Base-by-base conservation (phyloP, 2,797 vertebrate genomes). In the Alauda arvensis region DNA sequence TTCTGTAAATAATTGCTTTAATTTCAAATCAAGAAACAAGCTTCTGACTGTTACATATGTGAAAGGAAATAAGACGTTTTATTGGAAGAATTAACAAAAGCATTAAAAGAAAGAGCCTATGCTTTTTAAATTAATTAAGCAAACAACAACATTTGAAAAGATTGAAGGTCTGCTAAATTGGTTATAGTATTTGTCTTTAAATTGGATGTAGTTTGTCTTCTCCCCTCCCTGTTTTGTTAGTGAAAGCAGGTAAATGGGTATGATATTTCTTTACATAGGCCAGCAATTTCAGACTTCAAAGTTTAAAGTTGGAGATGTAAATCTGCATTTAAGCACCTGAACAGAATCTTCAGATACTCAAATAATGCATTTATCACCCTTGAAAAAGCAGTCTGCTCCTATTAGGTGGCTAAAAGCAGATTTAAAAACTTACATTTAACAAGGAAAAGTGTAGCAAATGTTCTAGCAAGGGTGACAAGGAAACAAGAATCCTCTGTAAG, bases 21-120 rank as follows among this genome's bases (percentile, higher is more conserved):
- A 89, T 93, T 94, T 93, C 83, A 89, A 92, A 92, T 90, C 70
- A 91, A 90, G 87, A 92, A 90, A 93, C 62, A 92, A 78, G 42
- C 21, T 85, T 85, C 45, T 89, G 63, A 93, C 63, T 91, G 37
- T 66, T 88, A 85, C 25, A 56, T 78, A 31, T 85, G 57, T 52
- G 53, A 90, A 91, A 93, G 39, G 34, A 81, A 89, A 91, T 80
- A 5, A 89, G 86, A 87, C 46, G 49, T 43, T 87, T 92, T 83
- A 87, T 67, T 91, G 28, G 10, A 83, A 89, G 52, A 92, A 91
- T 87, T 92, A 78, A 28, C 12, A 87, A 81, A 87, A 72, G 1
- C 34, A 78, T 85, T 90, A 72, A 83, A 88, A 90, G 18, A 77
- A 92, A 78, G 29, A 83, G n/a, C 18, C 66, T 83, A 66, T 81